Base-by-base conservation (phyloP, 1,140 invertebrate species). In the Drosophila bocki region DNA sequence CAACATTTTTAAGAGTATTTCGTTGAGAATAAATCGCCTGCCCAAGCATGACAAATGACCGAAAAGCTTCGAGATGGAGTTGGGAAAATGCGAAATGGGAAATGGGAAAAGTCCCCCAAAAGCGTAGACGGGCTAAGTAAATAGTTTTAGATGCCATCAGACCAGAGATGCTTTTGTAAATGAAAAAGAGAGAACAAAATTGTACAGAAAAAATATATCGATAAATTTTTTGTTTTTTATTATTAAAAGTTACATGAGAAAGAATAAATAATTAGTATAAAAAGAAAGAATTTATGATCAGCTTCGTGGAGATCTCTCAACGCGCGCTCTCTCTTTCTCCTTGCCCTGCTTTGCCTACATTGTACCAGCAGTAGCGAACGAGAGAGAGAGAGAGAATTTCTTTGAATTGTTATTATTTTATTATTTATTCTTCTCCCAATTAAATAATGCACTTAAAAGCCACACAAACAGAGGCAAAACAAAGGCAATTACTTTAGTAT, bases 1-100 rank as follows among this genome's bases (percentile, higher is more conserved):
- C 79, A 78, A 85, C 76, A 91, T 82, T 91, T 91, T 91, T 91
- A 87, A 84, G 82, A 86, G 83, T 85, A 90, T 90, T 90, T 83
- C 81, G 78, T 90, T 81, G 87, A 67, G 75, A 91, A 91, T 91
- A 91, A 91, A 91, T 91, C 84, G 90, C 85, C 77, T 70, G 78
- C 63, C 81, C 84, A 90, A 81, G 85, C 84, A 88, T 88, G 84
- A 87, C 80, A 80, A 71, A 83, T 72, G 83, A 72, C 69, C 69
- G 53, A 72, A 72, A 68, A 33, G 65, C 64, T 67, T 41, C 29
- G 64, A 65, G 64, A 19, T 22, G 33, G 51, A 53, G 50, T 53
- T 53, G 50, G 32, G 3, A 13, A 41, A 26, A 54, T 22, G 51
- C 13, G 8, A 54, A 56, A n/a, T 22, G 51, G 17, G 8, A 54